Conservation (phyloP, 2,113 vertebrate genomes). For the Casuarius casuarius region DNA sequence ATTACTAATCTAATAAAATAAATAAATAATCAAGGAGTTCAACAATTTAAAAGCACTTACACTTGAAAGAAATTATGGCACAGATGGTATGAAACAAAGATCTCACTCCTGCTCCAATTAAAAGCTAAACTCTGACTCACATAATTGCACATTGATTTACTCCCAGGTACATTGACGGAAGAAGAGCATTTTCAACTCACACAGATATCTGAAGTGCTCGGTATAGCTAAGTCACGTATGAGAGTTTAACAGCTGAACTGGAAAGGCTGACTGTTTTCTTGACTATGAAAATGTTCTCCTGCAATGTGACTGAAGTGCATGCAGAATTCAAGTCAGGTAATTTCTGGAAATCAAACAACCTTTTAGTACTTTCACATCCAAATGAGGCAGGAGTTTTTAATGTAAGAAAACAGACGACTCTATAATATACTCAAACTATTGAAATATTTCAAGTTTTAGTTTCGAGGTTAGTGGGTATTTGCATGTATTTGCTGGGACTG, state of each 20-base stretch:
- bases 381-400: neutral
- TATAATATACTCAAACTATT: neutral
- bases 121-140: conserved; percentile 39
- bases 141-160: neutral
- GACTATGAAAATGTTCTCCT: neutral
- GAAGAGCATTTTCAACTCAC: conserved; percentile 4
- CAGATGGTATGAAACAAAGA: conserved; percentile 57
- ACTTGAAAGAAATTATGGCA: conserved; percentile 24
- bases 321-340: neutral
- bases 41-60: conserved; percentile 22
- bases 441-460: neutral
- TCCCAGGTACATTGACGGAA: conserved; percentile 42
- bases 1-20: conserved; percentile 41
- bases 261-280: conserved; percentile 14
- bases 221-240: neutral
- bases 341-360: conserved; percentile 30
- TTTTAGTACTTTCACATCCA: neutral
- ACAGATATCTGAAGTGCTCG: neutral
- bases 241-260: conserved; percentile 20
- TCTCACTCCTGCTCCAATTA: conserved; percentile 35
- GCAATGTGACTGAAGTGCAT: neutral
- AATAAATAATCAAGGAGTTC: conserved; percentile 10
- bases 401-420: neutral
- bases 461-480: neutral
- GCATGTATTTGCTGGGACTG: neutral